Base-by-base conservation (phyloP, 2,888 invertebrate species). In the Pyrocoelia pectoralis region DNA sequence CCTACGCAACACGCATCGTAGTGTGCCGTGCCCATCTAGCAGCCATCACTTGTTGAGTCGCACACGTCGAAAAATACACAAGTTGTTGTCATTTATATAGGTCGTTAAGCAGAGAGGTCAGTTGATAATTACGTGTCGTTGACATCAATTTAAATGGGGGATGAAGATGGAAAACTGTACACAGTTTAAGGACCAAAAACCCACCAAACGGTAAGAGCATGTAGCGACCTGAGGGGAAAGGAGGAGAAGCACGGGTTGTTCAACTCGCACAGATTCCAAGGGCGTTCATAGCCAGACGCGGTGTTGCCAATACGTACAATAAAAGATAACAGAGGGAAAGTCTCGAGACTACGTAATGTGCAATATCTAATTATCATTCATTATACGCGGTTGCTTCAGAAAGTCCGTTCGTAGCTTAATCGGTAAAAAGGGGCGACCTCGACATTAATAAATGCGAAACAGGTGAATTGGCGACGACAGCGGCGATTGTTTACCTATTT, bases 221-320 rank as follows among this genome's bases (percentile, higher is more conserved):
- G 48, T 18, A 49, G 40, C 38, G 57, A 33, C 33, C n/a, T 19
- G 65, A 56, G 52, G 53, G 65, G 61, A 54, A 12, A 46, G 55
- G 56, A 49, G 65, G 55, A 58, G 46, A 54, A 40, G 56, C 51
- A 59, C 66, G 66, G 70, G 70, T 70, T 70, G 66, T 70, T 70
- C 68, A 70, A 70, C 70, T 68, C 65, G 68, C 68, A 64, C 65
- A 66, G 68, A 70, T 69, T 70, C 70, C 70, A 70, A 70, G 70
- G 70, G 68, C 70, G 68, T 69, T 68, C 66, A 68, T 65, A 61
- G 52, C 70, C 68, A 70, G 70, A 70, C 70, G 68, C 70, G 58
- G 49, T 55, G 70, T 70, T 70, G 70, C 70, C 70, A 62, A 56
- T 54, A 54, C 56, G 40, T 58, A 48, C 59, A 57, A 28, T 51